Evolutionary conservation across 2,888 invertebrate species (phyloP).

Genomic region (Melipona bicolor): DNA sequence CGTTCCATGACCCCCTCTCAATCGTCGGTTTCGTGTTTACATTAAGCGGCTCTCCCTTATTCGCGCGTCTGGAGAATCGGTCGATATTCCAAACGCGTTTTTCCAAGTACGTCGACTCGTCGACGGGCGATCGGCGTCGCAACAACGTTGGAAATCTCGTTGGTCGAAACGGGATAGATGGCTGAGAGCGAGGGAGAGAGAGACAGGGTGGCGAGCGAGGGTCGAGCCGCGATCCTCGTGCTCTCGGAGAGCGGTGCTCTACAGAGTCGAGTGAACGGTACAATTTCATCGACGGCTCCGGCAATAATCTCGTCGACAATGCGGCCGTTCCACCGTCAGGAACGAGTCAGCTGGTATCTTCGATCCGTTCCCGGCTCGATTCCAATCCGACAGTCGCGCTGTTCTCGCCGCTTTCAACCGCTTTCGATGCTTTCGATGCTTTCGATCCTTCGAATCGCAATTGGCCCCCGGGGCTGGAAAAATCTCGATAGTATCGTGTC

Average conservation of each 20-base stretch:
- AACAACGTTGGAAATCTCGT: constrained; percentile 45
- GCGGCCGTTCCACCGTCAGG: constrained; percentile 38
- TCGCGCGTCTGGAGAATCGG: constrained; percentile 19
- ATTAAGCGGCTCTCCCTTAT: constrained; percentile 39
- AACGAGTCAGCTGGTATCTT: constrained; percentile 71
- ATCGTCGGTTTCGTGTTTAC: constrained; percentile 14
- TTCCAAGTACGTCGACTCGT: constrained; percentile 17
- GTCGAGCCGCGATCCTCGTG: constrained; percentile 54
- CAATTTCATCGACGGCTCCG: constrained; percentile 66
- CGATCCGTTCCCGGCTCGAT: constrained; percentile 56
- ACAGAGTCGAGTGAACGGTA: constrained; percentile 61
- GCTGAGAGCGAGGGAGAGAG: constrained; percentile 19
- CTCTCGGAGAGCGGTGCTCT: constrained; percentile 51
- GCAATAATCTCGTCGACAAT: constrained; percentile 66
- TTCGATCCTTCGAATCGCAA: constrained; percentile 2
- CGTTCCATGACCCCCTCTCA: neutral
- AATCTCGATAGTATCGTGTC: constrained; percentile 6
- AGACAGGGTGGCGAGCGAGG: constrained; percentile 27
- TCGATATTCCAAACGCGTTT: constrained; percentile 47
- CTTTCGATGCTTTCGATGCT: constrained; percentile 19
- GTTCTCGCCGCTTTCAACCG: constrained; percentile 24
- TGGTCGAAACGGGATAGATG: constrained; percentile 14
- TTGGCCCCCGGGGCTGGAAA: constrained; percentile 1
- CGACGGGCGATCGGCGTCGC: constrained; percentile 27
- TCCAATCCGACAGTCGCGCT: constrained; percentile 1